Conservation (phyloP, 1,140 invertebrate species). For the Gryllus bimaculatus region DNA sequence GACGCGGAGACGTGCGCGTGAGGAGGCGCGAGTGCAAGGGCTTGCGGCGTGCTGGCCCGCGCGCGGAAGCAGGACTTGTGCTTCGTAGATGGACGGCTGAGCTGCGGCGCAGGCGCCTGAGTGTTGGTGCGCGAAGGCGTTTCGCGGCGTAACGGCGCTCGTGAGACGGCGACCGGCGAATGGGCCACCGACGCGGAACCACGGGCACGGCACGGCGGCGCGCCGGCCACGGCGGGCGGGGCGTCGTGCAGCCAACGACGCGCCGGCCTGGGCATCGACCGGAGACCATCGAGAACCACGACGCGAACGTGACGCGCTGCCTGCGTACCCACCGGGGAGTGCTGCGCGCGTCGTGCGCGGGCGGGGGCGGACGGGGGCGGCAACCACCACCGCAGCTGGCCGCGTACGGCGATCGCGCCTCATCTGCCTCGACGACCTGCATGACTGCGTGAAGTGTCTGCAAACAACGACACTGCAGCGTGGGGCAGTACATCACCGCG, state of each 20-base stretch:
- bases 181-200: constrained; percentile 28
- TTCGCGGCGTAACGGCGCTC: too few relatives aligned
- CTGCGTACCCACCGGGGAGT: constrained; percentile 56
- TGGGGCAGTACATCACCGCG: constrained; percentile 85
- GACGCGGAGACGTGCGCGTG: not conserved
- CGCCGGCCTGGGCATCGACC: constrained; percentile 23
- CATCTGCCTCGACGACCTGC: constrained; percentile 53
- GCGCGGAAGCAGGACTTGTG: not conserved
- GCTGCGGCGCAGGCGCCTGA: not conserved
- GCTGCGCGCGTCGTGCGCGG: constrained; percentile 46
- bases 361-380: constrained; percentile 28
- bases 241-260: constrained; percentile 37
- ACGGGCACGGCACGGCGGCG: constrained; percentile 30
- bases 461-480: constrained; percentile 86
- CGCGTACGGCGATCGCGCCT: not conserved
- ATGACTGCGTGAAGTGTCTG: constrained; percentile 83
- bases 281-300: constrained; percentile 32
- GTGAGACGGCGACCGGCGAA: too few relatives aligned
- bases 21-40: not conserved
- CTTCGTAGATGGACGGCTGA: not conserved
- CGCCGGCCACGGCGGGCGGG: constrained; percentile 34
- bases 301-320: constrained; percentile 50
- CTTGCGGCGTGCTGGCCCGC: not conserved
- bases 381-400: constrained; percentile 33
- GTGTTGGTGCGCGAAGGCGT: too few relatives aligned